phyloP scores from a whole-genome alignment of 2,888 invertebrate genomes.

The Drosophila bunnanda region DNA sequence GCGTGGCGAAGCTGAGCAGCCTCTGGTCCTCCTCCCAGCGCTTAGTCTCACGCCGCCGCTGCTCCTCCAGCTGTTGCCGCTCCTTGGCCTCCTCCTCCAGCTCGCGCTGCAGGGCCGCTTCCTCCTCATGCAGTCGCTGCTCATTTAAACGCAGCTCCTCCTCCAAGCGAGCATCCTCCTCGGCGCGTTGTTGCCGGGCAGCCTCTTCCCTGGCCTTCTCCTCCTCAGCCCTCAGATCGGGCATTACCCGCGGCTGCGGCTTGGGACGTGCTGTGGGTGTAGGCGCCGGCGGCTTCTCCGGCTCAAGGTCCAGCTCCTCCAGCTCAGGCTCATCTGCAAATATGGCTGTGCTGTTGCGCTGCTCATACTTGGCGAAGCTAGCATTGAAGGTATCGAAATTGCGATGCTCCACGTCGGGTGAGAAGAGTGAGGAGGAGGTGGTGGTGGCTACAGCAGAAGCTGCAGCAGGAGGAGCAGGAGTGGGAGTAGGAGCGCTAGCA shows the following conservation, averaged over 20 bases:
- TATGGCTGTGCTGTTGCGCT: constrained; percentile 71
- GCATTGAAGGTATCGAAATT: constrained; percentile 79
- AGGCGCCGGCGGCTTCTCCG: constrained; percentile 14
- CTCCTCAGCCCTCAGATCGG: constrained; percentile 44
- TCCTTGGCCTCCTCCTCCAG: constrained; percentile 51
- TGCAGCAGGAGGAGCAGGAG: background rate
- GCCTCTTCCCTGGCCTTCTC: constrained; percentile 35
- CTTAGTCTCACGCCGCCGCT: constrained; percentile 76
- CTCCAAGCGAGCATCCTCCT: constrained; percentile 74
- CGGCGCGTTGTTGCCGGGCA: constrained; percentile 52
- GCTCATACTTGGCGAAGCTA: constrained; percentile 80
- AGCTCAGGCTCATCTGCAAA: constrained; percentile 63
- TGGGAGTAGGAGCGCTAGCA: background rate
- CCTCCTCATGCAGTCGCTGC: constrained; percentile 70
- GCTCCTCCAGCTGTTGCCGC: constrained; percentile 50
- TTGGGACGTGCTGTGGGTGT: constrained; percentile 37
- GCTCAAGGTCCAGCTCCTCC: constrained; percentile 25
- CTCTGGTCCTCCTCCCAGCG: constrained; percentile 78
- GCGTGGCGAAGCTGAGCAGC: constrained; percentile 74
- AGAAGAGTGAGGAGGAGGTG: constrained; percentile 45
- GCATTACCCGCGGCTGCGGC: constrained; percentile 58
- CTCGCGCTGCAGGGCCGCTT: constrained; percentile 69
- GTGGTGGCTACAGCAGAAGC: background rate
- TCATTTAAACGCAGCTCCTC: constrained; percentile 72
- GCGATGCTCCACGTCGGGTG: constrained; percentile 69